Base-by-base conservation (phyloP, 2,888 invertebrate species). In the Mesopsocus fuscifrons region DNA sequence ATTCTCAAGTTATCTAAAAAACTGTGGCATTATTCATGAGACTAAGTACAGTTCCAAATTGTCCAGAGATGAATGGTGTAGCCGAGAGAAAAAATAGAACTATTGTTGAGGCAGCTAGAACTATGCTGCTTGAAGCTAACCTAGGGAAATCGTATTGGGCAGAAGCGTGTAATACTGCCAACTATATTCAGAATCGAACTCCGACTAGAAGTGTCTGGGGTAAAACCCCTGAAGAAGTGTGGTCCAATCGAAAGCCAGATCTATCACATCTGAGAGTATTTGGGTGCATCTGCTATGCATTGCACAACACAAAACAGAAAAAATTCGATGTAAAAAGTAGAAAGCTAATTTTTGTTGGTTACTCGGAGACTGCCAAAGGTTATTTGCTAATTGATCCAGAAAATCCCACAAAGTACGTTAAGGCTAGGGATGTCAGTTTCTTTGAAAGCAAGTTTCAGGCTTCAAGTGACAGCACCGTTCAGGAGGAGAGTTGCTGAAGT, bases 141-240 rank as follows among this genome's bases (percentile, higher is more conserved):
- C 33, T 55, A 6, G 44, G 49, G 3, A 33, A 50, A 9, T 33
- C 26, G 4, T 52, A 53, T 41, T 57, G 54, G 52, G 53, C 52
- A 30, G 56, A 57, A 44, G 53, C 56, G n/a, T 48, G 53, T 2
- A 46, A 44, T 13, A 50, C 52, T 9, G 53, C 52, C 13, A 45
- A 47, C 30, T 49, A 51, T 56, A 57, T 50, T 55, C 55, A 49
- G 59, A 60, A 55, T 41, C 8, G 41, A 5, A 42, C 45, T 2
- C 46, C 49, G 13, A 45, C 47, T 20, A 33, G 18, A 16, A 20
- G 42, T 15, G 34, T 47, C 9, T 13, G 41, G 34, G 41, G 31
- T 41, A 15, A 42, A 42, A 42, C 31, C 13, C 41, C 43, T 26
- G 42, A 45, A 35, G 41, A 43, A 41, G 26, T 4, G 8, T 32